Evolutionary conservation across 2,797 vertebrate genomes (phyloP).

Genomic region (Ctenopoma multispine): DNA sequence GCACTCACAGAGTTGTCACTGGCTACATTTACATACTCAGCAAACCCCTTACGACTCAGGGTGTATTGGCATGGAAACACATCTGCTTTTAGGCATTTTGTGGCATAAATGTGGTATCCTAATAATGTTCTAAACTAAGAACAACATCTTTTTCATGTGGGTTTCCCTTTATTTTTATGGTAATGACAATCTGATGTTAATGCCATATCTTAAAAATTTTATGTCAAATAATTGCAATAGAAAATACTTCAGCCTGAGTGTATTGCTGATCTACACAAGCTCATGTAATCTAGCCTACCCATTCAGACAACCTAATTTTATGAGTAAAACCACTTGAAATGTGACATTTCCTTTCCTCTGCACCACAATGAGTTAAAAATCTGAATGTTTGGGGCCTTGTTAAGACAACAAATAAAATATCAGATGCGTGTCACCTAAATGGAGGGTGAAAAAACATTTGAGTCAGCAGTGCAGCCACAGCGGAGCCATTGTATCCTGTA

Average conservation of each 20-base stretch:
- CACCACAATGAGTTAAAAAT: conserved; percentile 25
- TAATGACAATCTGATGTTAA: conserved; percentile 16
- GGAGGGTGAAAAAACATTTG: conserved; percentile 34
- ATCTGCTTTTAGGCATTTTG: conserved; percentile 67
- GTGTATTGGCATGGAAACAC: conserved; percentile 33
- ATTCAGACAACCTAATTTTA: neutral
- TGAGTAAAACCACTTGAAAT: conserved; percentile 2
- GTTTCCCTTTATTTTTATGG: conserved; percentile 42
- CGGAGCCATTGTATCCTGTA: conserved; percentile 61
- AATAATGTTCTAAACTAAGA: conserved; percentile 46
- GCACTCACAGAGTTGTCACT: conserved; percentile 58
- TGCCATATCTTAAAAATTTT: conserved; percentile 27
- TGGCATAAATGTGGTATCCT: conserved; percentile 45
- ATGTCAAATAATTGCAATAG: conserved; percentile 22
- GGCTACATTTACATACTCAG: conserved; percentile 53
- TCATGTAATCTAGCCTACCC: neutral
- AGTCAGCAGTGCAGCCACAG: conserved; percentile 55
- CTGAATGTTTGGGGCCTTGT: conserved; percentile 9
- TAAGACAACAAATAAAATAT: conserved; percentile 56
- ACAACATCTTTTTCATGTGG: conserved; percentile 39
- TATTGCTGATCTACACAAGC: neutral
- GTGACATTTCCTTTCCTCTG: conserved; percentile 11
- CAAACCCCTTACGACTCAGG: conserved; percentile 42
- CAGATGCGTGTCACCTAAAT: conserved; percentile 51
- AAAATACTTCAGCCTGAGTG: neutral